Percentiles rank a stretch among this genome's conserved stretches.
These are phyloP conservation scores for Dryocosmus kuriphilus DNA, from an alignment of 2,888 invertebrate genomes.

Conservation along the genomic window DNA sequence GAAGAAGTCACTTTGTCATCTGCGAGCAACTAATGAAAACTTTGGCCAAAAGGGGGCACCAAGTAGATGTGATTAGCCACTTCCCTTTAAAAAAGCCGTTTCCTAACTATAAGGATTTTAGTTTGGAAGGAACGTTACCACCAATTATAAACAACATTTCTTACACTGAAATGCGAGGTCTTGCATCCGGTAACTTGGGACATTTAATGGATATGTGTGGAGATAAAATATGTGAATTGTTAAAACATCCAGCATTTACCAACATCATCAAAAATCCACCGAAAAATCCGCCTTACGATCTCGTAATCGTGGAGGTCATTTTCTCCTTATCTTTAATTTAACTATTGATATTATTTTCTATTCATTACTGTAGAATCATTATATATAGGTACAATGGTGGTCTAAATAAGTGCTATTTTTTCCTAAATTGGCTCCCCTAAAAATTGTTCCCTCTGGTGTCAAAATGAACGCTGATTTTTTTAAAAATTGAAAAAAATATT, in stretches of 20 bases:
- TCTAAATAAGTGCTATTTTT: too few species aligned
- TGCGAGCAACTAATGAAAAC: conserved; percentile 76
- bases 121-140: conserved; percentile 57
- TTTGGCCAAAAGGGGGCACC: conserved; percentile 78
- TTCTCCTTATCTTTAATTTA: neutral
- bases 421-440: too few species aligned
- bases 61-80: conserved; percentile 75
- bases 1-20: conserved; percentile 79
- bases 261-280: conserved; percentile 55
- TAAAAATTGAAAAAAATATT: too few species aligned
- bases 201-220: conserved; percentile 52
- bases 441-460: too few species aligned
- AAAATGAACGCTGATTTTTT: too few species aligned
- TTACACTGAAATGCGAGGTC: conserved; percentile 42
- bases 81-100: conserved; percentile 66
- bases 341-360: too few species aligned
- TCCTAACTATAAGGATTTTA: conserved; percentile 68
- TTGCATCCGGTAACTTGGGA: too few species aligned
- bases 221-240: conserved; percentile 49
- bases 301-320: conserved; percentile 58
- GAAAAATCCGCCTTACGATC: conserved; percentile 57
- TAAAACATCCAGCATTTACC: conserved; percentile 53
- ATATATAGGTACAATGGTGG: too few species aligned
- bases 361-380: too few species aligned
- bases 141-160: conserved; percentile 66